Conservation (phyloP, 2,888 invertebrate species). For the Eudemis profundana region DNA sequence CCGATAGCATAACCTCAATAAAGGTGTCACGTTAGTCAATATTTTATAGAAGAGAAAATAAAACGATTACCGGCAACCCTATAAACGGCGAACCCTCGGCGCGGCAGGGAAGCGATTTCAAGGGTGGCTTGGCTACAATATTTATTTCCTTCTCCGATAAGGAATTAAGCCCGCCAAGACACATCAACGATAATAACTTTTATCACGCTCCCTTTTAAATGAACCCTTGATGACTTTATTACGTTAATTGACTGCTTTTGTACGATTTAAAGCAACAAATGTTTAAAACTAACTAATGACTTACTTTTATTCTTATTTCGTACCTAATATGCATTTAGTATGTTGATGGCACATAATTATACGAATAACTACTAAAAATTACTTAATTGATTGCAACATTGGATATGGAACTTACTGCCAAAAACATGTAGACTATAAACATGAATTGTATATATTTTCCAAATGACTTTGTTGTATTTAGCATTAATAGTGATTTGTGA, state of each 20-base stretch:
- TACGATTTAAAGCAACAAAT: slow-evolving; percentile 46
- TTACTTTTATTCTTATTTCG: slow-evolving; percentile 3
- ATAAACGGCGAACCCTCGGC: slow-evolving; percentile 52
- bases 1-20: slow-evolving; percentile 15
- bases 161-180: slow-evolving; percentile 73
- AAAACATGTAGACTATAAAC: too few relatives aligned
- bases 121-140: slow-evolving; percentile 73
- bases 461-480: too few relatives aligned
- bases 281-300: slow-evolving; percentile 2
- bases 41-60: slow-evolving; percentile 26
- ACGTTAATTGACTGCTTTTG: slow-evolving; percentile 56
- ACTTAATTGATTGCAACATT: too few relatives aligned
- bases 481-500: too few relatives aligned
- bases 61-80: slow-evolving; percentile 39
- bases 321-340: too few relatives aligned
- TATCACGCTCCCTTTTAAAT: slow-evolving; percentile 65
- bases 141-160: slow-evolving; percentile 73
- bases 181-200: slow-evolving; percentile 70
- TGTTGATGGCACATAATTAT: neutral
- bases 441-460: too few relatives aligned
- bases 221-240: slow-evolving; percentile 61
- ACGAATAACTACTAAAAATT: too few relatives aligned
- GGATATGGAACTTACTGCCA: too few relatives aligned
- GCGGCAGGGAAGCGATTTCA: slow-evolving; percentile 73
- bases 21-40: slow-evolving; percentile 29